Evolutionary conservation across 2,797 vertebrate genomes (phyloP).

Genomic region (Carcharodon carcharias): DNA sequence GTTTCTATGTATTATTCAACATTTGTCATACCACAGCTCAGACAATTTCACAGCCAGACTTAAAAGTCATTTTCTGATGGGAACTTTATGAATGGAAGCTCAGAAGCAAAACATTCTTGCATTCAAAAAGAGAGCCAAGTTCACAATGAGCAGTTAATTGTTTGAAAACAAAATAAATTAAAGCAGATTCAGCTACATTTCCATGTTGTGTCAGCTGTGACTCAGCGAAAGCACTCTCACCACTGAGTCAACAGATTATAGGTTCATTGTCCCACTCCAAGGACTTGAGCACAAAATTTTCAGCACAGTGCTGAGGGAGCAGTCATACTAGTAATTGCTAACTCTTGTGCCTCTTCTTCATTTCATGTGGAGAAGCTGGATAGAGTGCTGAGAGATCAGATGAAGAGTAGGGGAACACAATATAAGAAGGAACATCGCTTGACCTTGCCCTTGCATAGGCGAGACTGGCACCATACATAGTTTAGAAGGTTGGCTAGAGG

Average conservation of each 20-base stretch:
- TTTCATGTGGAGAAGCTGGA: neutral
- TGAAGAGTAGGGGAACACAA: neutral
- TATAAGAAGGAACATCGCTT: neutral
- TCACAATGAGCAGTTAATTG: neutral
- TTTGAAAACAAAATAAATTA: constrained; percentile 21
- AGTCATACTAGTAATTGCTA: neutral
- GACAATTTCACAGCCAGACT: neutral
- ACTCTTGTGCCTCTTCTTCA: neutral
- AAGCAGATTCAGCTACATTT: neutral
- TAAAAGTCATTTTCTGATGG: neutral
- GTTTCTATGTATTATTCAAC: neutral
- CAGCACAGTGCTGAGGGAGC: neutral
- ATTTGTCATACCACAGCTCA: neutral
- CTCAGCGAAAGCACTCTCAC: neutral
- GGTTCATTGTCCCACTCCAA: neutral
- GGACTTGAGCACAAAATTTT: neutral
- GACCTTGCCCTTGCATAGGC: neutral
- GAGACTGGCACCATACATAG: neutral
- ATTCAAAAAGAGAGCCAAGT: neutral
- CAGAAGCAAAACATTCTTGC: neutral
- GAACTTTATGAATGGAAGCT: neutral
- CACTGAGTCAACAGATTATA: neutral
- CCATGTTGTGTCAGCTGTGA: neutral
- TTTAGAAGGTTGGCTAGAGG: neutral
- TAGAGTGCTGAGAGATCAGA: neutral